Evolutionary conservation across 2,797 vertebrate species (phyloP), one percentile per base, ranked within the genome.

Genomic region (Staurois parvus): DNA sequence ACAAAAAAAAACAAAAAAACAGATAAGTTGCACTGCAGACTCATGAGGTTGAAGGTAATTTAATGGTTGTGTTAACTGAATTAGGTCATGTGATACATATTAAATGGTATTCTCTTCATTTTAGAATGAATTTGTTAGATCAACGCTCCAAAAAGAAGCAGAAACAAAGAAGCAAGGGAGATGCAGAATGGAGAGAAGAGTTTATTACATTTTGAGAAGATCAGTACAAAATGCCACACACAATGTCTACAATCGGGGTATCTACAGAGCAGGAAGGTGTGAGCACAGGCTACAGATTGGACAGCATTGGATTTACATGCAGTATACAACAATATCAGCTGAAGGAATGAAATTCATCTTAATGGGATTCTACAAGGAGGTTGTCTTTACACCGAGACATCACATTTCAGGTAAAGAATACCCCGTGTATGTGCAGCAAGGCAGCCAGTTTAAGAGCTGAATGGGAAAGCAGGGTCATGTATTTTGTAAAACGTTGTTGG

Each of bases 191-290:
- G 88, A 89, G 88, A 85, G 88, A 52, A 91, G 92, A 91, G 91
- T 95, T 95, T 95, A 95, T 95, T 95, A 90, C 91, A 78, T 92
- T 90, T 88, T 81, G 85, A 90, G 88, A 92, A 88, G 89, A 91
- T 90, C 87, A 90, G 90, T 91, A 90, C 89, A 90, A 91, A 91
- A 92, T 90, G 90, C 2, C 89, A 90, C 89, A 88, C 78, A 87
- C 89, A 88, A 88, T 81, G 17, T 83, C 90, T 84, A 89, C 90
- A 87, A 86, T 90, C 91, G 89, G 89, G 88, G 87, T 68, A 81
- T 89, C 91, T 90, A 92, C 90, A 89, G 88, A 91, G 91, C 88
- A 91, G 89, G 85, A 90, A 90, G 88, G 83, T 89, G 88, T 86
- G 87, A 88, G 86, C 86, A 89, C 91, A 88, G 90, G 88, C 87